Conservation (phyloP, 2,797 vertebrate species). For the Heteromormyrus szaboi region DNA sequence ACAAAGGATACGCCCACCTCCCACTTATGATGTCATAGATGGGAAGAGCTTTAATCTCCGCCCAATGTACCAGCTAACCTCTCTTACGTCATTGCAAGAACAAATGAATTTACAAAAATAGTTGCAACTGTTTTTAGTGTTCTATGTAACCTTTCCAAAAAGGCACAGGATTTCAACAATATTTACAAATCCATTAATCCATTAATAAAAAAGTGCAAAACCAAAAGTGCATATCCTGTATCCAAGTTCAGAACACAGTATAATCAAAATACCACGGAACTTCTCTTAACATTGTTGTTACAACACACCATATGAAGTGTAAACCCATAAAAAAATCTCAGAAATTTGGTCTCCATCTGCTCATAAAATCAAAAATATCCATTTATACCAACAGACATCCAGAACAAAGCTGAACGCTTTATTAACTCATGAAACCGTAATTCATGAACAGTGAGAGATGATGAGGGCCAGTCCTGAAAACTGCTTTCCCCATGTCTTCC, state of each 20-base stretch:
- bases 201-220: neutral
- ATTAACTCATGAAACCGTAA: neutral
- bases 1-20: too few species aligned
- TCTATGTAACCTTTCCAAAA: too few species aligned
- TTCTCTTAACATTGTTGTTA: neutral
- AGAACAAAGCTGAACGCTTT: neutral
- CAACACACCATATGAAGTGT: neutral
- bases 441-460: neutral
- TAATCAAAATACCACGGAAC: neutral
- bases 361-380: neutral
- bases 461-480: neutral
- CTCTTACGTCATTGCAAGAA: too few species aligned
- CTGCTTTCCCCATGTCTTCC: neutral
- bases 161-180: too few species aligned
- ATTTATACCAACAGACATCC: neutral
- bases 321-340: neutral
- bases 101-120: too few species aligned
- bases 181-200: too few species aligned
- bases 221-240: neutral
- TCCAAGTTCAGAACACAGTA: neutral
- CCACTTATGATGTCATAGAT: too few species aligned
- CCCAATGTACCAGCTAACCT: too few species aligned
- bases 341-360: neutral
- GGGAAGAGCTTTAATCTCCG: too few species aligned
- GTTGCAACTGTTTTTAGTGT: too few species aligned